Base-by-base conservation (phyloP, 2,113 vertebrate species). In the Ailurus styani region DNA sequence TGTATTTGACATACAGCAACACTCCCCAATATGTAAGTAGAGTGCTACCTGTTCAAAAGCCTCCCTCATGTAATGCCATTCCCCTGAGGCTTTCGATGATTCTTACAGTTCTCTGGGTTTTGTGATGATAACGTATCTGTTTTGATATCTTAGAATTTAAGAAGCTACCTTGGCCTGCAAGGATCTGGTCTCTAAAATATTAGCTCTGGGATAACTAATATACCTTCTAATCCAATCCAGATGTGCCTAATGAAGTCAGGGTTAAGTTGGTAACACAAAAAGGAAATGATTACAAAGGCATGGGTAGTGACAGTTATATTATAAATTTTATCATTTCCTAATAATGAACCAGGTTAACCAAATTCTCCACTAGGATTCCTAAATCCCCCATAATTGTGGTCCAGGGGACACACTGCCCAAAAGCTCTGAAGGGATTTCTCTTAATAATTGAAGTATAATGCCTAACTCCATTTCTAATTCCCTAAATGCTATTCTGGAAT, bases 71-170 rank as follows among this genome's bases (percentile, higher is more conserved):
- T 57, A 83, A 70, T 37, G 11, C 29, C 70, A 15, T 72, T 89
- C 62, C 57, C 52, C 8, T 52, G 40, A 92, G 47, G 42, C 31
- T 79, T 89, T 70, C 31, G 87, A 15, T 68, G 79, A 90, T 70
- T 8, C n/a, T 81, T 54, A 50, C 37, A 34, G 29, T 50, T 86
- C 73, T 93, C 55, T 50, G 47, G 21, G 15, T 82, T 97, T 52
- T 66, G 42, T 77, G 20, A 84, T 84, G 40, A 87, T 87, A 90
- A 87, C 78, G 52, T 90, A 78, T 87, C 42, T 95, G 37, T 55
- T 96, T 96, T 86, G 66, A 87, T 78, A 45, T 77, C 40, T 96
- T 40, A 87, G 40, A 87, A 94, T 90, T 96, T 98, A 87, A 87
- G 90, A 55, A 94, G 73, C 40, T 84, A 70, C 54, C 27, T 72